phyloP scores from a whole-genome alignment of 1,140 invertebrate genomes.

The Ectropis grisescens region DNA sequence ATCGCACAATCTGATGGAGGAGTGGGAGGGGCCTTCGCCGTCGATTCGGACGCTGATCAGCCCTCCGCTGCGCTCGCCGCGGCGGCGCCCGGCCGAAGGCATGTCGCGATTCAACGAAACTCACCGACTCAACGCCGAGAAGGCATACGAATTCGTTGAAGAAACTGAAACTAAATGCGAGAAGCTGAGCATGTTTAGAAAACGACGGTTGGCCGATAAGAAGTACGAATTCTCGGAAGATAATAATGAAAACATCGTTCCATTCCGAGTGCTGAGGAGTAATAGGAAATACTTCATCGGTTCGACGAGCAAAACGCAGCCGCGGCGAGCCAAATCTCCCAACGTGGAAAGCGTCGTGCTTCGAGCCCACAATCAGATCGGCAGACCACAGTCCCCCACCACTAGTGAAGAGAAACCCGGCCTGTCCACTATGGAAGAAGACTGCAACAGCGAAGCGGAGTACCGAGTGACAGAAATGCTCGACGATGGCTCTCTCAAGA shows the following conservation, averaged over 20 bases:
- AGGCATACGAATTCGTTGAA: constrained; percentile 88
- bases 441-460: constrained; percentile 56
- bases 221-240: constrained; percentile 93
- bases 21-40: constrained; percentile 65
- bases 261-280: constrained; percentile 74
- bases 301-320: constrained; percentile 34
- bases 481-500: constrained; percentile 65
- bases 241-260: constrained; percentile 87
- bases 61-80: constrained; percentile 56
- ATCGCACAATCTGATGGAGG: constrained; percentile 60
- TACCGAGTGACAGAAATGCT: constrained; percentile 66
- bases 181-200: constrained; percentile 85
- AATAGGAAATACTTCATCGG: constrained; percentile 68
- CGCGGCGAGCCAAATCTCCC: constrained; percentile 52
- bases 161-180: constrained; percentile 84
- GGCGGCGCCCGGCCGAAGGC: constrained; percentile 59
- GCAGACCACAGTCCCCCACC: constrained; percentile 40
- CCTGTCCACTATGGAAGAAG: constrained; percentile 32
- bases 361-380: constrained; percentile 61
- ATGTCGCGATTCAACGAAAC: constrained; percentile 69
- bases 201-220: constrained; percentile 87
- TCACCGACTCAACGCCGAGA: constrained; percentile 76
- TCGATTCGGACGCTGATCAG: constrained; percentile 64
- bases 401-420: constrained; percentile 29
- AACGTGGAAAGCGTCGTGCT: constrained; percentile 53